These are phyloP conservation scores for Leucoraja ocellata DNA, from an alignment of 2,797 vertebrate genomes.

Conservation along the genomic window DNA sequence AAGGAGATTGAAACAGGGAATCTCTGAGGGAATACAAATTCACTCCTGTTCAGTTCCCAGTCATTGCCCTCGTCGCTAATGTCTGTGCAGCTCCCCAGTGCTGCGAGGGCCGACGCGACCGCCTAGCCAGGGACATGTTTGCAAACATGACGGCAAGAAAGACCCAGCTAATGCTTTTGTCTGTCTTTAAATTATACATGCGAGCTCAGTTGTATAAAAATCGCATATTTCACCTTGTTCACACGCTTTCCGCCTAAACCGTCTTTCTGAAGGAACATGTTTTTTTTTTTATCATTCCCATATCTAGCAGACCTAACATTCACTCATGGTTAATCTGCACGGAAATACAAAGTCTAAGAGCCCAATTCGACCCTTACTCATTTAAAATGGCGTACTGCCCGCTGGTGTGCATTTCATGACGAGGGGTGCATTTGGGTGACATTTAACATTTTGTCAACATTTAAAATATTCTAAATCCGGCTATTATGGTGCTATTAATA, in stretches of 20 bases:
- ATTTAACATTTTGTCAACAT: neutral
- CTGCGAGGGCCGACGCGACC: neutral
- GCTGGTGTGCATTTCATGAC: neutral
- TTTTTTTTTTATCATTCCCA: neutral
- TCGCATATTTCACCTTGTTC: conserved; percentile 10
- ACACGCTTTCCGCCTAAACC: neutral
- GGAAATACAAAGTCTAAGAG: neutral
- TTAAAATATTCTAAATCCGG: neutral
- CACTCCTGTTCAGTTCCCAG: neutral
- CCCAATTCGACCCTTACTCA: neutral
- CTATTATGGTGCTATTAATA: neutral
- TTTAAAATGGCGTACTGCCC: neutral
- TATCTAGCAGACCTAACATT: neutral
- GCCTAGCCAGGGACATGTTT: conserved; percentile 17
- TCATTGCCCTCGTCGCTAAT: conserved; percentile 14
- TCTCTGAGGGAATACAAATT: conserved; percentile 28
- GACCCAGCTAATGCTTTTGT: conserved; percentile 33
- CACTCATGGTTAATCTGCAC: neutral
- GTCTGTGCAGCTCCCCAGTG: conserved; percentile 29
- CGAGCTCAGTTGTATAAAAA: conserved; percentile 22
- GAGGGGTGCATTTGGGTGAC: neutral
- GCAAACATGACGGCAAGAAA: conserved; percentile 24
- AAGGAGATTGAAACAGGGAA: conserved; percentile 16
- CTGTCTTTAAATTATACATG: conserved; percentile 38
- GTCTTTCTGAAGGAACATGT: conserved; percentile 2